Evolutionary conservation across 2,113 vertebrate genomes (phyloP).

Genomic region (Laticauda colubrina): DNA sequence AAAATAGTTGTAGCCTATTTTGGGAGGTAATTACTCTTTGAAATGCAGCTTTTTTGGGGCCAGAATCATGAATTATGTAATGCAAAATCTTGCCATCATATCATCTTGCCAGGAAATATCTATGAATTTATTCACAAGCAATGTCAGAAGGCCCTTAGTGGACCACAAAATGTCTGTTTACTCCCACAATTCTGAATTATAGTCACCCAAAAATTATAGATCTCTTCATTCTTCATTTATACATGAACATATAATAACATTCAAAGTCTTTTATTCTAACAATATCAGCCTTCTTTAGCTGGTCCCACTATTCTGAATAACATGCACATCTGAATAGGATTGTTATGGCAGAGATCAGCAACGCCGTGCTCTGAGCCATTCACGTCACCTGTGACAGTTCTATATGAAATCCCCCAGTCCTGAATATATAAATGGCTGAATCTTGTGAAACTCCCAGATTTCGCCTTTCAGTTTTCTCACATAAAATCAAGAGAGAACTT

Average conservation of each 20-base stretch:
- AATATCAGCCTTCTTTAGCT: background rate
- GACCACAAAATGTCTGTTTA: background rate
- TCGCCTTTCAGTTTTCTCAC: background rate
- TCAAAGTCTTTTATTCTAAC: background rate
- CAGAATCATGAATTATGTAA: background rate
- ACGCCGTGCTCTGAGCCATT: background rate
- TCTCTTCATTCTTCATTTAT: background rate
- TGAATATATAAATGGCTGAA: background rate
- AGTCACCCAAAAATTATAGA: background rate
- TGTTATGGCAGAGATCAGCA: background rate
- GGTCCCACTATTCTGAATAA: background rate
- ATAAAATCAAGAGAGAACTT: background rate
- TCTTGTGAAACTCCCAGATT: background rate
- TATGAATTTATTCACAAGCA: background rate
- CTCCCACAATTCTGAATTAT: background rate
- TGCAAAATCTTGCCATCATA: background rate
- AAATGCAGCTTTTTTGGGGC: background rate
- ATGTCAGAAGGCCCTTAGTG: background rate
- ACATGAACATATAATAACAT: background rate
- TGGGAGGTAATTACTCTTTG: background rate
- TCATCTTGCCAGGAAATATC: background rate
- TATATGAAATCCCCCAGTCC: background rate
- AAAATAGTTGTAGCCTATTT: background rate
- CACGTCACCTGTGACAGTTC: background rate
- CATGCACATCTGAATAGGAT: background rate